These are phyloP conservation scores for Philhelius pedissequus DNA, from an alignment of 2,888 invertebrate genomes.

Conservation along the genomic window DNA sequence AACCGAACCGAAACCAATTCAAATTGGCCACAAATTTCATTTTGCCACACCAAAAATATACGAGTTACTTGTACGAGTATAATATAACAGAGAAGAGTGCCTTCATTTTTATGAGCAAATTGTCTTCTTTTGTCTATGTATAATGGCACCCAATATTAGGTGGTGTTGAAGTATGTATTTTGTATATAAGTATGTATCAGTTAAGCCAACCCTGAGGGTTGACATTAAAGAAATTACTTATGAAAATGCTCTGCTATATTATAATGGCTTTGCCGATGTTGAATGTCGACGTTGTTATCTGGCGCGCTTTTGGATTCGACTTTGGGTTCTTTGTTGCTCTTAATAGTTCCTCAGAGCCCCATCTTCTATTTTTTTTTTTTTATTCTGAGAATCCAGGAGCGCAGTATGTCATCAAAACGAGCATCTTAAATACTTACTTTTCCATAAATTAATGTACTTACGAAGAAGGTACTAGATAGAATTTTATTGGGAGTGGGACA, in stretches of 20 bases:
- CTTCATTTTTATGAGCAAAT: constrained; percentile 14
- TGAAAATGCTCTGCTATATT: constrained; percentile 37
- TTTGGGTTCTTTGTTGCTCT: background rate
- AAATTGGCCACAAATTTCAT: constrained; percentile 67
- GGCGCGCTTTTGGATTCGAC: background rate
- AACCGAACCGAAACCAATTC: constrained; percentile 57
- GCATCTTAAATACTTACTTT: too few relatives aligned
- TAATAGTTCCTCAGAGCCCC: constrained; percentile 1
- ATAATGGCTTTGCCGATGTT: constrained; percentile 56
- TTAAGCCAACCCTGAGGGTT: constrained; percentile 46
- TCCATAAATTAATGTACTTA: too few relatives aligned
- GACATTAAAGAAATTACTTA: constrained; percentile 67
- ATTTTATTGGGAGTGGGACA: too few relatives aligned
- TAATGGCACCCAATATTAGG: background rate
- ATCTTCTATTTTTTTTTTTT: background rate
- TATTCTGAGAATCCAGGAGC: constrained; percentile 1
- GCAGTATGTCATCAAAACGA: background rate
- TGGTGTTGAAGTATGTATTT: background rate
- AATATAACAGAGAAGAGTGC: background rate
- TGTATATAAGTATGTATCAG: background rate
- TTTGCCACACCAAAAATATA: constrained; percentile 10
- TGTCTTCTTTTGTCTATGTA: background rate
- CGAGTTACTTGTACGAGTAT: too few relatives aligned
- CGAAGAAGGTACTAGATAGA: too few relatives aligned
- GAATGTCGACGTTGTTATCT: background rate